Base-by-base conservation (phyloP, 2,888 invertebrate genomes). In the Pycnomerus fuliginosus region DNA sequence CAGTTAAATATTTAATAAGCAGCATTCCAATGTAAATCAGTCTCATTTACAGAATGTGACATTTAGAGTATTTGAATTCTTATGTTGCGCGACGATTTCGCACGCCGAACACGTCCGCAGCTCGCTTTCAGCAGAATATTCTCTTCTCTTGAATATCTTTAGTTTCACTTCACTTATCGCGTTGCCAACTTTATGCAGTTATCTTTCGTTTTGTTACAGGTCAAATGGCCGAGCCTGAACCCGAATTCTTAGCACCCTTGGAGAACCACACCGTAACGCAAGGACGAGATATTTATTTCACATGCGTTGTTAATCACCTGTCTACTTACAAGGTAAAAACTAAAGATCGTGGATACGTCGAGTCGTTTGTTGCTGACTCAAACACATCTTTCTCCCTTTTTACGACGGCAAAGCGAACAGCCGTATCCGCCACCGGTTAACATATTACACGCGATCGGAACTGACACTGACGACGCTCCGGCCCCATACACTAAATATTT, bases 291-390 rank as follows among this genome's bases (percentile, higher is more conserved):
- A 85, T 91, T 43, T 85, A 83, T 68, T 91, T 93, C 74, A 91
- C 91, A 34, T 93, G 93, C 69, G 86, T 90, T 60, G 92, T 93
- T 67, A 90, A 91, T 74, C 87, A 92, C 73, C 82, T 93, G 58
- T 89, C 87, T 55, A 79, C 83, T 65, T 91, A 90, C 73, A 86
- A 89, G 83, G 93, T 92, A 78, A 78, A 46, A 25, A 25, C 5
- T 10, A 12, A 25, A 25, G 25, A 25, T 8, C 34, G 23, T 38
- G 44, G 11, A 17, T 24, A 50, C 52, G 50, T 56, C 58, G 27
- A n/a, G 35, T 22, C 58, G 61, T 58, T 56, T 61, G 47, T 52
- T 51, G 56, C 61, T 62, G 61, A 64, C 55, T 53, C 58, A 50
- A 53, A 58, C 56, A 59, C 53, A 56, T 60, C 49, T 53, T 52